These are phyloP conservation scores for Lindbergichthys nudifrons DNA, from an alignment of 2,797 vertebrate species.

Conservation along the genomic window DNA sequence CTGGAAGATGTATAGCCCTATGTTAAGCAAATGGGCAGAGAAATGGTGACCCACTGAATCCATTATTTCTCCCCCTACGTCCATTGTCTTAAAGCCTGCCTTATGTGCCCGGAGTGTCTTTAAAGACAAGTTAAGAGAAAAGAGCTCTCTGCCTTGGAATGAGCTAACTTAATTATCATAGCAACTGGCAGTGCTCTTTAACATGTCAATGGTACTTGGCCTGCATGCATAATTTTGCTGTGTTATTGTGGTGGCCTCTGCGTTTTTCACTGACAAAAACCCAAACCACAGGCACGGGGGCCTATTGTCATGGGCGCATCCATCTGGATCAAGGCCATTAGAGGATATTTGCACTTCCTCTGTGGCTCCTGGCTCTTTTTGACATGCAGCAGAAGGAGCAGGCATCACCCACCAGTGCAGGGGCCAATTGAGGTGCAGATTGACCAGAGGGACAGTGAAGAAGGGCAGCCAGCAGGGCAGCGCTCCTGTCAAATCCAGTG, in stretches of 20 bases:
- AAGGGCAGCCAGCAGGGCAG: conserved; percentile 76
- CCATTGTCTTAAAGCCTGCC: conserved; percentile 76
- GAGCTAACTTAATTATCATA: conserved; percentile 85
- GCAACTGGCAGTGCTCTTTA: conserved; percentile 81
- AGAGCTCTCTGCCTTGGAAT: conserved; percentile 76
- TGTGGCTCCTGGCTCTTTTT: conserved; percentile 84
- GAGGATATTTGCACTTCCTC: conserved; percentile 91
- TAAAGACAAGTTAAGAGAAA: conserved; percentile 81
- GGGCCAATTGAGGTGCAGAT: conserved; percentile 86
- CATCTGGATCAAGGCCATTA: conserved; percentile 89
- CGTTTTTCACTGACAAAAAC: conserved; percentile 80
- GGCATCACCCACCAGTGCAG: conserved; percentile 78
- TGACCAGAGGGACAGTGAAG: conserved; percentile 76
- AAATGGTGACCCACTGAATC: conserved; percentile 74
- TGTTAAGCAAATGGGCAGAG: conserved; percentile 78
- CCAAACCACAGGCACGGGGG: conserved; percentile 81
- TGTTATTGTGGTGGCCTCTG: conserved; percentile 84
- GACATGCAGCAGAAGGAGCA: conserved; percentile 85
- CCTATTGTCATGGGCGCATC: conserved; percentile 88
- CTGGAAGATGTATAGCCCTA: conserved; percentile 61
- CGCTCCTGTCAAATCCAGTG: conserved; percentile 80
- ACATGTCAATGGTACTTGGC: conserved; percentile 85
- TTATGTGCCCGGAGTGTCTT: conserved; percentile 72
- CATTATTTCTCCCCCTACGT: conserved; percentile 68
- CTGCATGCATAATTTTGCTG: conserved; percentile 88